A percentile compares a stretch with the other conserved stretches of the same genome.
phyloP scores from a whole-genome alignment of 2,113 vertebrate species.

The Rafetus swinhoei region DNA sequence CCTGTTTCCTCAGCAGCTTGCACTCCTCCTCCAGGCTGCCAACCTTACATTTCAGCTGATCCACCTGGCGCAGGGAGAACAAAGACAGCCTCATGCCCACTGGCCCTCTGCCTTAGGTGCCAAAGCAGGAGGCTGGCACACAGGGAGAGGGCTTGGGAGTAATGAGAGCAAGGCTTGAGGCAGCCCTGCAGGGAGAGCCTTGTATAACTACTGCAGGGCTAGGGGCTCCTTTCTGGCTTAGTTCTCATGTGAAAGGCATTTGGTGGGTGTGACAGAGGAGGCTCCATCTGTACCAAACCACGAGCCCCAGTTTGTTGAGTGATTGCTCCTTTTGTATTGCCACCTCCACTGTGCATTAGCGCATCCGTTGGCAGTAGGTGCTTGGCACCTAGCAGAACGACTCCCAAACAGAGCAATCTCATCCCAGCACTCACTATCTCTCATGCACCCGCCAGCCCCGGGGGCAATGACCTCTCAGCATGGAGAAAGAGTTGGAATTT shows the following conservation, averaged over 20 bases:
- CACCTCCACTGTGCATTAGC: background rate
- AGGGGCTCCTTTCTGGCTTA: background rate
- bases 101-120: background rate
- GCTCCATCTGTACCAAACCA: background rate
- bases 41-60: constrained; percentile 88
- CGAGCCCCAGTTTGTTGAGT: background rate
- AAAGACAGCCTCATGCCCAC: background rate
- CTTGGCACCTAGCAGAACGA: rapidly evolving
- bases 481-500: background rate
- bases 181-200: background rate
- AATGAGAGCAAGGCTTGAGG: rapidly evolving
- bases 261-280: background rate
- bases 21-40: constrained; percentile 76
- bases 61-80: constrained; percentile 79
- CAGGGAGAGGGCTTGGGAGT: background rate
- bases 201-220: rapidly evolving
- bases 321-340: background rate
- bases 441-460: background rate
- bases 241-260: background rate
- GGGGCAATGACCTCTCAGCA: background rate
- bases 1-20: constrained; percentile 47
- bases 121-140: background rate
- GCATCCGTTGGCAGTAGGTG: background rate
- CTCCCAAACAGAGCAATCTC: background rate
- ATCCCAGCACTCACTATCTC: background rate